Conservation (phyloP, 1,140 invertebrate species). For the Drosophila ambigua region DNA sequence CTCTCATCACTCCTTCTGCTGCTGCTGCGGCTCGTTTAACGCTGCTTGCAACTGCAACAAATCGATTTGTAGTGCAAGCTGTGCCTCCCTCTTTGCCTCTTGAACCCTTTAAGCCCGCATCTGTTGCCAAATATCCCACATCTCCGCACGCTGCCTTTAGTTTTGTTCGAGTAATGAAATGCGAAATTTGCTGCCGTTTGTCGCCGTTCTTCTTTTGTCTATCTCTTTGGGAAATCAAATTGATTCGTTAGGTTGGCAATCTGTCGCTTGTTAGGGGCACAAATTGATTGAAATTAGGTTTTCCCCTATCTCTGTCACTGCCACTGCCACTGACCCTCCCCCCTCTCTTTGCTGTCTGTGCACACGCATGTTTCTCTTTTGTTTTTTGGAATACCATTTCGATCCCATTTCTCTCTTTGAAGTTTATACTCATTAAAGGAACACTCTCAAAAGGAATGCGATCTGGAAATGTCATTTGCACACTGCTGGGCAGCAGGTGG, state of each 20-base stretch:
- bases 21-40: conserved; percentile 15
- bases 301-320: neutral
- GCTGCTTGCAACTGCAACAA: conserved; percentile 29
- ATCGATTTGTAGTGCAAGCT: conserved; percentile 51
- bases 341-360: conserved; percentile 9
- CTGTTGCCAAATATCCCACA: conserved; percentile 22
- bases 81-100: neutral
- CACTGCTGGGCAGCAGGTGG: conserved; percentile 13
- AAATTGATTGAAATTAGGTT: conserved; percentile 80
- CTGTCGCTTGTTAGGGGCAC: conserved; percentile 70
- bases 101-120: conserved; percentile 22
- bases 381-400: conserved; percentile 4
- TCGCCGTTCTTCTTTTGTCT: conserved; percentile 44
- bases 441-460: conserved; percentile 24
- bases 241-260: conserved; percentile 74
- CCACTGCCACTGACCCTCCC: neutral
- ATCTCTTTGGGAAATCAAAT: conserved; percentile 48
- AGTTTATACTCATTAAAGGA: conserved; percentile 35
- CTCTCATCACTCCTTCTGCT: conserved; percentile 6
- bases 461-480: conserved; percentile 22
- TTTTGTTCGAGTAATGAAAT: conserved; percentile 58
- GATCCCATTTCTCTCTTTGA: neutral
- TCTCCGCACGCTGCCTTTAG: conserved; percentile 54
- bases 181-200: conserved; percentile 56
- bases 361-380: conserved; percentile 11